Percentiles rank a stretch among this genome's conserved stretches.
phyloP scores from a whole-genome alignment of 2,888 invertebrate species.

The Drosophila barbarae region DNA sequence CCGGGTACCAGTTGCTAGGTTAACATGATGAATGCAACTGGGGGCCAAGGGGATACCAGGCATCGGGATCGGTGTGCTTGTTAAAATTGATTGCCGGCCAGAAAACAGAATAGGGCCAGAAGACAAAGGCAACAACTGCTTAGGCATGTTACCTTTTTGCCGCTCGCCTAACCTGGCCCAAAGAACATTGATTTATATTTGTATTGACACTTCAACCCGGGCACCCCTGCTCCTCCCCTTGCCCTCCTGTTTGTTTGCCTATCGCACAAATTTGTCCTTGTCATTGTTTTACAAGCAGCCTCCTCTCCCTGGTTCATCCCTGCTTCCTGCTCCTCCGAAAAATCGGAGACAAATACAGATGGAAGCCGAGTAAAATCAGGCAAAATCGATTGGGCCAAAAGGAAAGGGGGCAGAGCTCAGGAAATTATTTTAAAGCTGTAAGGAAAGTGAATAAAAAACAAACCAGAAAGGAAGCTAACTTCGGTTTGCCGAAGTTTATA shows the following conservation, averaged over 20 bases:
- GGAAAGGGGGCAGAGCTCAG: not conserved
- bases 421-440: not conserved
- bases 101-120: conserved; percentile 21
- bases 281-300: conserved; percentile 64
- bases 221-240: not conserved
- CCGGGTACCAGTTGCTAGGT: conserved; percentile 12
- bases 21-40: conserved; percentile 44
- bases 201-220: conserved; percentile 62
- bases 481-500: too few relatives aligned
- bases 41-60: not conserved
- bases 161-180: conserved; percentile 12
- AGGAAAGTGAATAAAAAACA: not conserved
- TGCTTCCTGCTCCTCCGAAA: not conserved
- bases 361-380: not conserved
- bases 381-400: conserved; percentile 5
- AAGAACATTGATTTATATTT: conserved; percentile 68
- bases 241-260: conserved; percentile 30
- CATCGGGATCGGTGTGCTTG: conserved; percentile 44
- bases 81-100: conserved; percentile 64
- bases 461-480: too few relatives aligned
- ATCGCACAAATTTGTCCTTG: conserved; percentile 65
- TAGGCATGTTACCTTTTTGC: conserved; percentile 54
- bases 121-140: conserved; percentile 28
- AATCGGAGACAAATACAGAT: conserved; percentile 11
- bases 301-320: not conserved